Evolutionary conservation across 2,797 vertebrate species (phyloP).

Genomic region (Cossypha dichroa): DNA sequence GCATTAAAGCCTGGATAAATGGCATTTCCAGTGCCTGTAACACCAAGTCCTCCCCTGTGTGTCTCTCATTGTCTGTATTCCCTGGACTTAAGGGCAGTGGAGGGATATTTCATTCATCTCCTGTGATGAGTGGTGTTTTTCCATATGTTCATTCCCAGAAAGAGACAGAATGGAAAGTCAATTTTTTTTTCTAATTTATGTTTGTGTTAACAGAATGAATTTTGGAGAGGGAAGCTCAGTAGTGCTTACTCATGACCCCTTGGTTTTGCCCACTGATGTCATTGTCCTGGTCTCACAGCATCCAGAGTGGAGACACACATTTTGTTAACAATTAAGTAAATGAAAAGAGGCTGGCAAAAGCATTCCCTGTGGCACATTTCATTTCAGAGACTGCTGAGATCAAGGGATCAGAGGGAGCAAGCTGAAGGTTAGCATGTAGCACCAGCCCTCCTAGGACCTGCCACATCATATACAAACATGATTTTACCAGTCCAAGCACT

Average conservation of each 20-base stretch:
- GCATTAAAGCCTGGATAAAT: neutral
- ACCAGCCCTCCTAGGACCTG: neutral
- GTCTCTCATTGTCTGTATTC: neutral
- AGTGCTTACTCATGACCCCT: neutral
- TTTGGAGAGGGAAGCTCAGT: neutral
- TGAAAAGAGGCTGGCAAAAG: neutral
- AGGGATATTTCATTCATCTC: neutral
- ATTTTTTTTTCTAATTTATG: neutral
- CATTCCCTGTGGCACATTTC: neutral
- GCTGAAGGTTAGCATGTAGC: neutral
- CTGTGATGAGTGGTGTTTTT: neutral
- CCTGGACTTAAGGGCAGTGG: neutral
- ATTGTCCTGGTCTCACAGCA: neutral
- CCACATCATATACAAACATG: neutral
- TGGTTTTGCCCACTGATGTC: neutral
- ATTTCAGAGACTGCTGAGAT: neutral
- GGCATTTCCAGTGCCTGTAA: neutral
- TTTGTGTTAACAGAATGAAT: neutral
- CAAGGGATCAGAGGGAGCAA: neutral
- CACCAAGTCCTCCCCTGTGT: neutral
- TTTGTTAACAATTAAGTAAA: neutral
- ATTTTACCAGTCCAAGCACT: neutral
- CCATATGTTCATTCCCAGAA: neutral
- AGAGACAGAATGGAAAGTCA: neutral
- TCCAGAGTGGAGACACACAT: neutral